Conservation (phyloP, 2,888 invertebrate species). For the Spodoptera littoralis region DNA sequence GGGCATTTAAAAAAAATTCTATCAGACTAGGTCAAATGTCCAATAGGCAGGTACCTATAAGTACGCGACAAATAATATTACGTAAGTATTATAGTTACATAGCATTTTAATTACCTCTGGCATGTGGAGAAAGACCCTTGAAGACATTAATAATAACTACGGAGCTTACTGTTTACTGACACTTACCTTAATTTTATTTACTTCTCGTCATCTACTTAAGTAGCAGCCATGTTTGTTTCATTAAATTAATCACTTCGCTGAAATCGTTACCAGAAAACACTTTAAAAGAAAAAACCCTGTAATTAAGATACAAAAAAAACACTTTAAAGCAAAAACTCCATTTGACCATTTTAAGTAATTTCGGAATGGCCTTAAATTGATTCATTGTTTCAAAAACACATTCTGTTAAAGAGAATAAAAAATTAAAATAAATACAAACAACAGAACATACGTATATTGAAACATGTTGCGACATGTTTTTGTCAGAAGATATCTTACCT, state of each 20-base stretch:
- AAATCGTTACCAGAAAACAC: constrained; percentile 11
- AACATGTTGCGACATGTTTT: no score
- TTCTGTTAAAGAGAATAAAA: background rate
- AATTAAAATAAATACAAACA: background rate
- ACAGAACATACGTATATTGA: no score
- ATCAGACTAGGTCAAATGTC: no score
- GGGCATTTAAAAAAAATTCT: no score
- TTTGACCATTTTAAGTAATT: constrained; percentile 8
- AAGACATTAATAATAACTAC: no score
- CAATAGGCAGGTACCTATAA: no score
- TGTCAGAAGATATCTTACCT: no score
- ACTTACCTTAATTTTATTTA: constrained; percentile 20
- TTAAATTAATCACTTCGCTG: constrained; percentile 27
- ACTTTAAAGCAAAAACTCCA: background rate
- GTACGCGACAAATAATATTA: no score
- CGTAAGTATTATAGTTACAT: no score
- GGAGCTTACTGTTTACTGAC: background rate
- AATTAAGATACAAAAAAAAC: background rate
- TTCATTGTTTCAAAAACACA: constrained; percentile 9
- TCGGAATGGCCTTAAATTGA: constrained; percentile 11
- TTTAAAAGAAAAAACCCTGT: background rate
- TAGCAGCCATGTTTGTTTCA: constrained; percentile 19
- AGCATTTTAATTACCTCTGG: no score
- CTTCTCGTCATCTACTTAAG: constrained; percentile 20
- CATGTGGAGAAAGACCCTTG: no score